These are phyloP conservation scores for Danio aesculapii DNA, from an alignment of 2,797 vertebrate genomes.

Conservation along the genomic window DNA sequence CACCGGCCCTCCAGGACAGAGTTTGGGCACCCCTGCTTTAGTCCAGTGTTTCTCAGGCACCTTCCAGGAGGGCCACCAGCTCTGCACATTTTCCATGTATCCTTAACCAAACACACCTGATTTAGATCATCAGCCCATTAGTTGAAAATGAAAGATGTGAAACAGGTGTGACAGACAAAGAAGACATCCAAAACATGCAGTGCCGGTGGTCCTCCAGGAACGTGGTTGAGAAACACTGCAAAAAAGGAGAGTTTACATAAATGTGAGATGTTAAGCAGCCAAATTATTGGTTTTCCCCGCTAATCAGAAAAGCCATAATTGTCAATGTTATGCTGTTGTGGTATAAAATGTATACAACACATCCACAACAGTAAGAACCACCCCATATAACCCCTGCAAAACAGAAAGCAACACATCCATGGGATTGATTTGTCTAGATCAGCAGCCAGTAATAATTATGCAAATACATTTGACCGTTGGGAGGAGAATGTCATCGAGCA, in stretches of 20 bases:
- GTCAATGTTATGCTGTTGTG: not conserved
- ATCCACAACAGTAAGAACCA: not conserved
- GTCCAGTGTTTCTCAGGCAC: too few relatives aligned
- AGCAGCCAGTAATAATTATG: conserved; percentile 14
- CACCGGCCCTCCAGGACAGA: too few relatives aligned
- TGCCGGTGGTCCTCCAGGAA: too few relatives aligned
- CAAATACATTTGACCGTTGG: not conserved
- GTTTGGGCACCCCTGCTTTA: too few relatives aligned
- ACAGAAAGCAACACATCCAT: not conserved
- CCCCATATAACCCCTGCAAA: not conserved
- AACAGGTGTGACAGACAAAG: too few relatives aligned
- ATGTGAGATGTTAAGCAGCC: not conserved
- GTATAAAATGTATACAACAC: not conserved
- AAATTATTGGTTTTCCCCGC: not conserved
- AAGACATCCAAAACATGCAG: too few relatives aligned
- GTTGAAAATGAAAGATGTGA: too few relatives aligned
- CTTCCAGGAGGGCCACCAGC: too few relatives aligned
- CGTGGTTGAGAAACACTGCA: too few relatives aligned
- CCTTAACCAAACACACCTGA: too few relatives aligned
- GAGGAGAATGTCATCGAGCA: not conserved
- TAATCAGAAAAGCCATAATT: not conserved
- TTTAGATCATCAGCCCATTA: too few relatives aligned
- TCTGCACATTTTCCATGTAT: too few relatives aligned
- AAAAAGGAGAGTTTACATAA: not conserved
- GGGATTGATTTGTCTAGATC: not conserved